Base-by-base conservation (phyloP, 1,140 invertebrate species). In the Macrotrachela quadricornifera region DNA sequence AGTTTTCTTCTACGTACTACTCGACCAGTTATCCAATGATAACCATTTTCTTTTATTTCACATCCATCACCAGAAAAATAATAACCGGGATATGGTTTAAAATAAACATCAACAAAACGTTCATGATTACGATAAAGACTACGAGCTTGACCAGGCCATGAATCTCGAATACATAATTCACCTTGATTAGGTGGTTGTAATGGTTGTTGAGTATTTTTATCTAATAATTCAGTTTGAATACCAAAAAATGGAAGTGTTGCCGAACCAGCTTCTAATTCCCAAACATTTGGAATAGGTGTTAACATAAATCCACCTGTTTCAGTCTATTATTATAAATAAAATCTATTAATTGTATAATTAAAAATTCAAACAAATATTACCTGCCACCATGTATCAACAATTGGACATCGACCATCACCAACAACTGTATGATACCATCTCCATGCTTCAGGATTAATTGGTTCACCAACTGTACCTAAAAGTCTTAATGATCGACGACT, bases 391-490 rank as follows among this genome's bases (percentile, higher is more conserved):
- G 73, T 74, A 57, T 75, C 73, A 12, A 73, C 63, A n/a, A 75
- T 59, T 44, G 65, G 63, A 61, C 70, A 75, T 14, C 66, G 59
- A 14, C 62, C 76, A 50, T 78, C 74, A 8, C 90, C 90, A 1
- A 95, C 78, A 8, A 83, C 63, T 57, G 79, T 78, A 67, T 94
- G 81, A 67, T 92, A 94, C 92, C 91, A 97, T 14, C 85, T 63
- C 92, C 92, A 97, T 1, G 91, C 91, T 68, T 94, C 87, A 0
- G 87, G 81, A 69, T 97, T 96, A 46, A 97, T 96, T 3, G 91
- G 92, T 65, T 97, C 91, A 13, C 91, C 78, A 0, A 96, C 91
- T 63, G 55, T 46, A 16, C 48, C 49, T 11, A 56, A 38, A 17
- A 49, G 59, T 58, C 21, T 54, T 12, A 57, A 18, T 1, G 49